Percentiles rank a stretch among this genome's conserved stretches.
Conservation (phyloP, 2,113 vertebrate species). For the Oostethus manadensis region DNA sequence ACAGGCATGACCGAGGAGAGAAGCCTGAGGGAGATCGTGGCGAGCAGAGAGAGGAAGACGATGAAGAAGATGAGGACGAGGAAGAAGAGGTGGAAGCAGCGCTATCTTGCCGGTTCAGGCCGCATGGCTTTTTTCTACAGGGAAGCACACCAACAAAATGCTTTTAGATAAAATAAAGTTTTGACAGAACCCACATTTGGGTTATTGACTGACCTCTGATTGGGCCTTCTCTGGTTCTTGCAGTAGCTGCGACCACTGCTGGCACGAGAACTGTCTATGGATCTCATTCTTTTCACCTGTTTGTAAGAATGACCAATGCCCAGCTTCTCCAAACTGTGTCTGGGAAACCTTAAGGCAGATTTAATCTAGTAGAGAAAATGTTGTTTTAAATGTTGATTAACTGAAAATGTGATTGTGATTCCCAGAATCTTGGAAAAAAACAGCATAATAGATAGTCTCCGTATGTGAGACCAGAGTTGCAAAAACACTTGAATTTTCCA, state of each 20-base stretch:
- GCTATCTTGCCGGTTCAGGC: constrained; percentile 50
- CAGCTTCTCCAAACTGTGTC: constrained; percentile 44
- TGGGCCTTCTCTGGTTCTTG: constrained; percentile 39
- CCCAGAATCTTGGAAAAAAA: no score
- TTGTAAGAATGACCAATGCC: constrained; percentile 43
- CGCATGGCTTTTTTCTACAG: constrained; percentile 36
- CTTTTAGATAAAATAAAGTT: background rate
- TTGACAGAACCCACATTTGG: background rate
- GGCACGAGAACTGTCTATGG: constrained; percentile 34
- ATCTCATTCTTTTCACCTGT: constrained; percentile 29
- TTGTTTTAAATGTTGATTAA: no score
- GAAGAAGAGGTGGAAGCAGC: constrained; percentile 60
- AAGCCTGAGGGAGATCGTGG: constrained; percentile 43
- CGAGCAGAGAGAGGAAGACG: constrained; percentile 64
- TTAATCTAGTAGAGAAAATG: constrained; percentile 73
- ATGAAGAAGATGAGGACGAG: constrained; percentile 63
- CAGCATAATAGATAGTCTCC: no score
- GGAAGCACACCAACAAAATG: background rate
- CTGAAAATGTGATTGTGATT: no score
- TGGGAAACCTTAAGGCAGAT: constrained; percentile 81
- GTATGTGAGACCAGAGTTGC: no score
- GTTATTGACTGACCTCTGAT: constrained; percentile 33
- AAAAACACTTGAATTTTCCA: no score
- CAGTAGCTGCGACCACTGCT: constrained; percentile 41
- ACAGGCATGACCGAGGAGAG: constrained; percentile 38